Percentiles rank a stretch among this genome's conserved stretches.
These are phyloP conservation scores for Archips xylosteana DNA, from an alignment of 2,888 invertebrate species.

Conservation along the genomic window DNA sequence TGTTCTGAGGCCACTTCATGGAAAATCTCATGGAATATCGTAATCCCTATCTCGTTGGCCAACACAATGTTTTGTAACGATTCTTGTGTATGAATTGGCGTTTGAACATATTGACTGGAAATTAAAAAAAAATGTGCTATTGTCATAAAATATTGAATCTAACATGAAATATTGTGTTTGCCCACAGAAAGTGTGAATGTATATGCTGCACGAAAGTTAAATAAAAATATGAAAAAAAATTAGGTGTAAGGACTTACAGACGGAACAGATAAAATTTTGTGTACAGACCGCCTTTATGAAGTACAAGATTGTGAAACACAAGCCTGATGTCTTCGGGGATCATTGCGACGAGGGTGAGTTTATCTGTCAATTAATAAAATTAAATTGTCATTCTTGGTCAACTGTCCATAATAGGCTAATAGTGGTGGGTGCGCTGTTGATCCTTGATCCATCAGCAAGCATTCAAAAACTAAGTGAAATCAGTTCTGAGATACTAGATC, in stretches of 20 bases:
- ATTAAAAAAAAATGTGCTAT: background rate
- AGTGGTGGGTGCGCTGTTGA: too few relatives aligned
- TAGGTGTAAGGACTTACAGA: conserved; percentile 66
- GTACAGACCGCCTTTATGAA: conserved; percentile 69
- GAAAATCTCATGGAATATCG: conserved; percentile 30
- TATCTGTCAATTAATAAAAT: background rate
- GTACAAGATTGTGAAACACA: conserved; percentile 57
- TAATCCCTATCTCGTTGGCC: conserved; percentile 53
- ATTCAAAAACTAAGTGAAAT: too few relatives aligned
- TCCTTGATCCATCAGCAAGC: too few relatives aligned
- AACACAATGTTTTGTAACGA: conserved; percentile 62
- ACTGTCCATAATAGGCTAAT: too few relatives aligned
- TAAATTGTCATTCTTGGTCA: background rate
- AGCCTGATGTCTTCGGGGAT: conserved; percentile 55
- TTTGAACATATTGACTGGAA: conserved; percentile 57
- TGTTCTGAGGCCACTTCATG: conserved; percentile 69
- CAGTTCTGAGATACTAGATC: too few relatives aligned
- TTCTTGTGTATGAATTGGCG: conserved; percentile 61
- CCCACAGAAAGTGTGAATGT: conserved; percentile 75
- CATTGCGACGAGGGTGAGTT: conserved; percentile 59
- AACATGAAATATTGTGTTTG: conserved; percentile 67
- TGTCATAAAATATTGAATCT: conserved; percentile 32
- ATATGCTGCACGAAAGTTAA: conserved; percentile 57
- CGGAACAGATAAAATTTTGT: conserved; percentile 73
- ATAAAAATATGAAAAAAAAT: conserved; percentile 59